Conservation (phyloP, 1,140 invertebrate species). For the Drosophila burlai region DNA sequence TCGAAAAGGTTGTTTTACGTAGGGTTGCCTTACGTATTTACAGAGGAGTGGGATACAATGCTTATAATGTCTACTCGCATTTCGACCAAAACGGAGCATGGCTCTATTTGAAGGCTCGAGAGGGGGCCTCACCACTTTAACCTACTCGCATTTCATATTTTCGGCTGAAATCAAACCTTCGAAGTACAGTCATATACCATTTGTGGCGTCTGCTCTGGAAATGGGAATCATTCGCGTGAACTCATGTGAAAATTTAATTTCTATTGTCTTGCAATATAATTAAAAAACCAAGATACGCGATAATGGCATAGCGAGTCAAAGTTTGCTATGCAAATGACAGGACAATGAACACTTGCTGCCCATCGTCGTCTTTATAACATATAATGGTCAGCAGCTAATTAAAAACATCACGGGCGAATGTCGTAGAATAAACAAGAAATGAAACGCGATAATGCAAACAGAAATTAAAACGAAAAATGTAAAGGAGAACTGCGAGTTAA, state of each 20-base stretch:
- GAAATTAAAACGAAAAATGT: conserved; percentile 14
- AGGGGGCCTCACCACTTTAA: too few species aligned
- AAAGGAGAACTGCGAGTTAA: conserved; percentile 39
- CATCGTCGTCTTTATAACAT: conserved; percentile 43
- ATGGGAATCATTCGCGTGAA: conserved; percentile 72
- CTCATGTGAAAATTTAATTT: conserved; percentile 76
- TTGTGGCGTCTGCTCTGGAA: conserved; percentile 11
- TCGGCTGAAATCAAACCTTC: neutral
- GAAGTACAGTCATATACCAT: neutral
- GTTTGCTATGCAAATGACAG: conserved; percentile 85
- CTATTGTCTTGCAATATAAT: conserved; percentile 68
- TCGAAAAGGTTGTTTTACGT: conserved; percentile 18
- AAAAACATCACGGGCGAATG: conserved; percentile 65
- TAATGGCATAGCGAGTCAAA: conserved; percentile 46
- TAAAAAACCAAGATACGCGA: conserved; percentile 77
- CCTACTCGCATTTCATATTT: neutral
- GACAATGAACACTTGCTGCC: conserved; percentile 68
- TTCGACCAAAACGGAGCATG: neutral
- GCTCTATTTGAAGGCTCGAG: too few species aligned
- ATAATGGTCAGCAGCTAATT: conserved; percentile 71
- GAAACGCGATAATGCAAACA: conserved; percentile 52
- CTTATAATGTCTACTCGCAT: neutral
- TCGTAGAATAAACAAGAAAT: conserved; percentile 64
- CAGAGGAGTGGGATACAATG: conserved; percentile 6
- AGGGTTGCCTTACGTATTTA: conserved; percentile 6